Conservation (phyloP, 2,113 vertebrate genomes). For the Ameiurus melas region DNA sequence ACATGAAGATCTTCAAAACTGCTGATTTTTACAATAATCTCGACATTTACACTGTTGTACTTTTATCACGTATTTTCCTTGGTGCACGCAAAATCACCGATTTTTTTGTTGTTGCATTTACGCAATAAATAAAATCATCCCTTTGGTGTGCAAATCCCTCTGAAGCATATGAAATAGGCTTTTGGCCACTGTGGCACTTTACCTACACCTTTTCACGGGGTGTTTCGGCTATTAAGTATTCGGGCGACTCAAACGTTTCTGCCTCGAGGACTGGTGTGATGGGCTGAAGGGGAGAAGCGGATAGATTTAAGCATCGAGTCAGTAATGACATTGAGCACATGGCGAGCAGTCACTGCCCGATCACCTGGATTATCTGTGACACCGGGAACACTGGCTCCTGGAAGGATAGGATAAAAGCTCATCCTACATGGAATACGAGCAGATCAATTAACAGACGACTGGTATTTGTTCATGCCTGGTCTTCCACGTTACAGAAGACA, state of each 20-base stretch:
- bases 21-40: neutral
- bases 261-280: neutral
- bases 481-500: too few relatives aligned
- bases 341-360: constrained; percentile 53
- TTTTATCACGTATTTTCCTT: neutral
- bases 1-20: neutral
- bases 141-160: neutral
- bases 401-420: neutral
- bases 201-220: too few relatives aligned
- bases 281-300: constrained; percentile 48
- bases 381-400: neutral
- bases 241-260: neutral
- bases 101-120: neutral
- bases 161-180: neutral
- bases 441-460: too few relatives aligned
- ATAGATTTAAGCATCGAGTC: constrained; percentile 57
- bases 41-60: neutral
- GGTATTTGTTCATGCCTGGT: too few relatives aligned
- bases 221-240: neutral
- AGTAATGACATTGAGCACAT: constrained; percentile 44
- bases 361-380: constrained; percentile 58
- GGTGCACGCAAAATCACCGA: neutral
- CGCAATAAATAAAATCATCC: neutral
- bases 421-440: neutral
- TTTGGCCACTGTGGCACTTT: neutral